phyloP scores from a whole-genome alignment of 2,113 vertebrate species.

The Perca schrenkii region DNA sequence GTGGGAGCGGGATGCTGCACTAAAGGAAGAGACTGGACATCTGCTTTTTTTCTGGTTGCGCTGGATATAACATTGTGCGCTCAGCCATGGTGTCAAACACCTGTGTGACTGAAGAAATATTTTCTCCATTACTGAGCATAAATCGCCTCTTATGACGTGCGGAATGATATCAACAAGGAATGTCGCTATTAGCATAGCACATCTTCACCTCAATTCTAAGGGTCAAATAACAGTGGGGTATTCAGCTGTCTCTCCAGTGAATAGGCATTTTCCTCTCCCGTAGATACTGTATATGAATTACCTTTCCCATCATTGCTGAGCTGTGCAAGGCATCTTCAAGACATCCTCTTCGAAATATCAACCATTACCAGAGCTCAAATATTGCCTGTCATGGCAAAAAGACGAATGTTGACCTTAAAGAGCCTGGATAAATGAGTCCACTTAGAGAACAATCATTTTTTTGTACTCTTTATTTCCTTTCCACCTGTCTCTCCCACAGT shows the following conservation, averaged over 20 bases:
- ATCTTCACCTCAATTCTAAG: slow-evolving; percentile 63
- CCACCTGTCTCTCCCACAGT: slow-evolving; percentile 20
- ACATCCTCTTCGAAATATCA: slow-evolving; percentile 81
- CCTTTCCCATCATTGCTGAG: slow-evolving; percentile 50
- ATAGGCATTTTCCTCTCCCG: slow-evolving; percentile 33
- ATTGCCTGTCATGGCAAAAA: slow-evolving; percentile 68
- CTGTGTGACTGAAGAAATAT: slow-evolving; percentile 59
- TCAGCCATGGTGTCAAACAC: slow-evolving; percentile 65
- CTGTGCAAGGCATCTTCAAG: slow-evolving; percentile 57
- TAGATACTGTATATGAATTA: slow-evolving; percentile 62
- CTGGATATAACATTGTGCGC: slow-evolving; percentile 63
- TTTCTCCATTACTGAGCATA: slow-evolving; percentile 58
- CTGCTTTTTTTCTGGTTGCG: slow-evolving; percentile 61
- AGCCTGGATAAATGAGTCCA: slow-evolving; percentile 73
- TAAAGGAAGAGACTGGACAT: slow-evolving; percentile 63
- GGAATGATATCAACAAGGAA: slow-evolving; percentile 43
- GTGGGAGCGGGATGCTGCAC: slow-evolving; percentile 48
- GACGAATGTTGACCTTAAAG: slow-evolving; percentile 73
- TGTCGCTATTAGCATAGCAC: slow-evolving; percentile 60
- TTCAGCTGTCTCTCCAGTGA: slow-evolving; percentile 54
- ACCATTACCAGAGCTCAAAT: slow-evolving; percentile 74
- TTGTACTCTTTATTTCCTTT: slow-evolving; percentile 59
- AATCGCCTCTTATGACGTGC: slow-evolving; percentile 40
- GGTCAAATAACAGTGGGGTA: slow-evolving; percentile 58
- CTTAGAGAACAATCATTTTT: slow-evolving; percentile 67